Evolutionary conservation across 1,140 invertebrate genomes (phyloP), one percentile per base, ranked within the genome.

Genomic region (Philopotamus ludificatus): DNA sequence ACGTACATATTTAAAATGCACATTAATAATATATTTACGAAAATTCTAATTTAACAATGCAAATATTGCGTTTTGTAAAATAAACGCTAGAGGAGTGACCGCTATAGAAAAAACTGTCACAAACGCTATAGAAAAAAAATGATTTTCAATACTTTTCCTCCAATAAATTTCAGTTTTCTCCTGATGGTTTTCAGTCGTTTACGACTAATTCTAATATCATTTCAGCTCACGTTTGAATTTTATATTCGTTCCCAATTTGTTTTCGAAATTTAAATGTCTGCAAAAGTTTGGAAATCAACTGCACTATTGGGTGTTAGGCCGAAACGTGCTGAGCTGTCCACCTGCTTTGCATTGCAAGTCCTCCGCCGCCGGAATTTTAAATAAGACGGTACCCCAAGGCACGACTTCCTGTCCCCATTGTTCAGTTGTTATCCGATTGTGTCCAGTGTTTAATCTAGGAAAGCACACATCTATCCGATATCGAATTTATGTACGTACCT

Each of bases 291-390:
- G 28, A 34, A 12, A 34, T 7, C 4, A 4, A 7, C 28, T 34
- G 28, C 28, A 34, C 28, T 34, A 34, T 34, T 57, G 34, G 54
- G 18, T 57, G 39, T 60, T 47, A 34, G 22, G n/a, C 23, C 7
- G 26, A 60, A 60, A 60, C 57, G 57, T 60, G 57, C 57, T 60
- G 57, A 47, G 57, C 22, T 60, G 57, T 60, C 57, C 57, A 60
- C 57, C 57, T 60, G 57, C 42, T 60, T 60, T 47, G 42, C 57
- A 60, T 60, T 26, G 42, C 23, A 60, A 25, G 42, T 47, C 44
- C 28, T 22, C 55, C n/a, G 42, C 28, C 47, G 12, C 41, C 12
- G 18, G 42, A 60, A 60, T 60, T 58, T 58, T 45, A 58, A 58
- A 58, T 22, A 26, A 44, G 55, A 54, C 34, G 12, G 16, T 26